Evolutionary conservation across 2,888 invertebrate genomes (phyloP).

Genomic region (Eilema sororculum): DNA sequence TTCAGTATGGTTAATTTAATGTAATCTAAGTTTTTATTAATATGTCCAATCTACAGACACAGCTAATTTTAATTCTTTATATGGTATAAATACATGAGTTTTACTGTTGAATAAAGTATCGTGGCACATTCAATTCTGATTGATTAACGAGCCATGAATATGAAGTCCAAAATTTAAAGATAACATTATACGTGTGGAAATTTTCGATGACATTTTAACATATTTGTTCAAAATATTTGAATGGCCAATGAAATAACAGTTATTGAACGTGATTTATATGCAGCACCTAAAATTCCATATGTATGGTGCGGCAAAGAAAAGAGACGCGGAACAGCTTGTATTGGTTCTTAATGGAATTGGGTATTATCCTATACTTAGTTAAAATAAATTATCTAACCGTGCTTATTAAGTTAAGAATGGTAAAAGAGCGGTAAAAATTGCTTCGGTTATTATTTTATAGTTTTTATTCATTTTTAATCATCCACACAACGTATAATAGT

Average conservation of each 20-base stretch:
- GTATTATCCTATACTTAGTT: too few species aligned
- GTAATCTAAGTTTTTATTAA: too few species aligned
- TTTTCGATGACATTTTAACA: not conserved
- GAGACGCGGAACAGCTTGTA: not conserved
- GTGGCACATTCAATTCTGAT: not conserved
- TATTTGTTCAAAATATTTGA: not conserved
- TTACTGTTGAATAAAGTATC: constrained; percentile 2
- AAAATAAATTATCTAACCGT: too few species aligned
- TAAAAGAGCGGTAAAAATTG: too few species aligned
- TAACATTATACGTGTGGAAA: constrained; percentile 3
- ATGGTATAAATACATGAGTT: not conserved
- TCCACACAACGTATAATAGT: too few species aligned
- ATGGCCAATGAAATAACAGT: not conserved
- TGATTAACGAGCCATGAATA: not conserved
- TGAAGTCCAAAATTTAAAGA: not conserved
- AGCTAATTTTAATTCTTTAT: too few species aligned
- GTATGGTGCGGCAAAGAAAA: not conserved
- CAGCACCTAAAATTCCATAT: not conserved
- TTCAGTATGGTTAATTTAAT: too few species aligned
- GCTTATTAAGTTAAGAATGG: too few species aligned
- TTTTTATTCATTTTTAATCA: too few species aligned
- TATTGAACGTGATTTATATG: not conserved
- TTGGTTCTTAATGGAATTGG: not conserved
- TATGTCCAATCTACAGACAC: too few species aligned
- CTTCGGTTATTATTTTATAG: too few species aligned